A percentile compares a stretch with the other conserved stretches of the same genome.
Evolutionary conservation across 1,140 invertebrate species (phyloP).

Genomic region (Cydia fagiglandana): DNA sequence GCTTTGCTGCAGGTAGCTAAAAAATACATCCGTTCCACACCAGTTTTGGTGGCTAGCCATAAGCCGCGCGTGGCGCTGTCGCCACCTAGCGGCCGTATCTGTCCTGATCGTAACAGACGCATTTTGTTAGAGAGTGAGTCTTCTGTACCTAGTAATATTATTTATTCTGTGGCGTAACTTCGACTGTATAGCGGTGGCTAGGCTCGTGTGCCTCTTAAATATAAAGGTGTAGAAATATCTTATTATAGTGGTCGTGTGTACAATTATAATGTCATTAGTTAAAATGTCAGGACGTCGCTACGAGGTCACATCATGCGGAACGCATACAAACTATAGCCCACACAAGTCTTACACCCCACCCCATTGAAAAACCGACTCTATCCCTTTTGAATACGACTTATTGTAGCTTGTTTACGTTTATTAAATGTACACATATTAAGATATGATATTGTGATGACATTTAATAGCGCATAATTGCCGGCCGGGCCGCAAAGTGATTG

Average conservation of each 20-base stretch:
- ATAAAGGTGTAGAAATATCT: slow-evolving; percentile 6
- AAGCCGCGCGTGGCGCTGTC: too few relatives aligned
- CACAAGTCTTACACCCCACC: not conserved
- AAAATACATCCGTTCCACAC: too few relatives aligned
- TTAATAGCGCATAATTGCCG: slow-evolving; percentile 20
- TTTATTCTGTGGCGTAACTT: too few relatives aligned
- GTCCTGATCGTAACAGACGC: too few relatives aligned
- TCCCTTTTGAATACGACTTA: too few relatives aligned
- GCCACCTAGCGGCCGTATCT: too few relatives aligned
- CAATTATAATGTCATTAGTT: slow-evolving; percentile 50
- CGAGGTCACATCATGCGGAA: slow-evolving; percentile 38
- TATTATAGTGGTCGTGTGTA: slow-evolving; percentile 31
- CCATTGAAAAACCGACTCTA: not conserved
- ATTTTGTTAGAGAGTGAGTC: too few relatives aligned
- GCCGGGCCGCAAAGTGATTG: slow-evolving; percentile 11
- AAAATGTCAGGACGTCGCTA: slow-evolving; percentile 45
- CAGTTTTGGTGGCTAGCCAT: too few relatives aligned
- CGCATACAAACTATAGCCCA: slow-evolving; percentile 16
- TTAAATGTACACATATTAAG: slow-evolving; percentile 11
- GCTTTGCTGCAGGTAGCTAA: too few relatives aligned
- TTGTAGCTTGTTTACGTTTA: not conserved
- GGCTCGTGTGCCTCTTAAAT: too few relatives aligned
- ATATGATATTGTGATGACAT: slow-evolving; percentile 30
- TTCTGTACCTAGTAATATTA: too few relatives aligned
- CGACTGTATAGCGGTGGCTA: too few relatives aligned